Conservation (phyloP, 2,888 invertebrate genomes). For the Loripinus fragilis region DNA sequence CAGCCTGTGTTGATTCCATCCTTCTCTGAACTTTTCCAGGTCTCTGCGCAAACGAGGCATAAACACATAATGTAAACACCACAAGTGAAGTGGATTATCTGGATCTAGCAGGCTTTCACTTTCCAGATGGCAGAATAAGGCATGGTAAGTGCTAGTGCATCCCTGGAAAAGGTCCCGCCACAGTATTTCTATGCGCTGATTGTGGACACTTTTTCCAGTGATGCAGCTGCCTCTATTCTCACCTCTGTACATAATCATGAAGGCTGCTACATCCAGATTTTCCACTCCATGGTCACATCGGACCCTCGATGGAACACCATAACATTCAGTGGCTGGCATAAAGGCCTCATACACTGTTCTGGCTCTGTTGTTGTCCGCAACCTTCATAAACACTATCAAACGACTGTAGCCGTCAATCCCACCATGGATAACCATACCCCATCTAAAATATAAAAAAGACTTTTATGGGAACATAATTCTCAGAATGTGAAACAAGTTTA, state of each 20-base stretch:
- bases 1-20: constrained; percentile 25
- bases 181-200: constrained; percentile 42
- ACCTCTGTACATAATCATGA: constrained; percentile 51
- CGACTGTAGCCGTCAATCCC: no score
- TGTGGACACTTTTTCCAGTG: constrained; percentile 56
- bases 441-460: constrained; percentile 34
- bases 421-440: constrained; percentile 52
- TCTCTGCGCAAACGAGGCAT: background rate
- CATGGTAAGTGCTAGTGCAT: no score
- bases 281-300: constrained; percentile 57
- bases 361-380: constrained; percentile 36
- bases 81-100: background rate
- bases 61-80: background rate
- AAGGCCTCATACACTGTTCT: constrained; percentile 39
- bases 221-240: constrained; percentile 43
- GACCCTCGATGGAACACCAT: constrained; percentile 56
- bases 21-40: background rate
- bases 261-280: constrained; percentile 39
- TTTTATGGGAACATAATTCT: no score
- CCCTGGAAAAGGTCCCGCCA: no score
- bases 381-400: constrained; percentile 31
- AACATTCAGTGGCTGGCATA: constrained; percentile 26
- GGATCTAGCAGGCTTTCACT: background rate
- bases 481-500: no score
- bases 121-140: constrained; percentile 19